These are phyloP conservation scores for Tenodera sinensis DNA, from an alignment of 2,888 invertebrate species.

Conservation along the genomic window DNA sequence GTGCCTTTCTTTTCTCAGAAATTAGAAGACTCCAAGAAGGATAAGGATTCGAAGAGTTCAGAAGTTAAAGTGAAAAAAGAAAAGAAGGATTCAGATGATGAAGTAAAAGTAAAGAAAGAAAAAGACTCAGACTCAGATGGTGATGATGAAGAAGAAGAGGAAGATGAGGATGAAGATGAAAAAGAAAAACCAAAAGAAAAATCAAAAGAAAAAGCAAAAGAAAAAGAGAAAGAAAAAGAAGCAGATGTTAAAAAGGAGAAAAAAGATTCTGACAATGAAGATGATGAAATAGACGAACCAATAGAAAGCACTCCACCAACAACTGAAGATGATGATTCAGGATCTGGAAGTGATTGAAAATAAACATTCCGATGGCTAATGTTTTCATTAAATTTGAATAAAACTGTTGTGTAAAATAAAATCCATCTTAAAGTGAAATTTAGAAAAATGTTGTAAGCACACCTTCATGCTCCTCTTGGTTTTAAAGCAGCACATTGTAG, in stretches of 20 bases:
- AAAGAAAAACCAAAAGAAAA: constrained; percentile 34
- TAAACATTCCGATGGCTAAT: background rate
- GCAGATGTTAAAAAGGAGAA: constrained; percentile 20
- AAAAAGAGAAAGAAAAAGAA: constrained; percentile 32
- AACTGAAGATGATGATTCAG: constrained; percentile 41
- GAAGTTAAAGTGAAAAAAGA: constrained; percentile 20
- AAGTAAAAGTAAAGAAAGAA: constrained; percentile 36
- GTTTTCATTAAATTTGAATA: too few relatives aligned
- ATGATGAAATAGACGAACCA: constrained; percentile 39
- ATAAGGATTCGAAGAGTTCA: constrained; percentile 46
- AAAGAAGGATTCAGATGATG: constrained; percentile 37
- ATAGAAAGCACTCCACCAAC: constrained; percentile 44
- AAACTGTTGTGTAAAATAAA: too few relatives aligned
- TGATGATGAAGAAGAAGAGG: constrained; percentile 17
- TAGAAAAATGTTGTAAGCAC: too few relatives aligned
- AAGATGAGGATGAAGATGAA: constrained; percentile 33
- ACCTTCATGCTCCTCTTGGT: too few relatives aligned
- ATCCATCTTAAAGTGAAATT: too few relatives aligned
- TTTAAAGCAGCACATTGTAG: too few relatives aligned
- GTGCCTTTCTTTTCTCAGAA: background rate
- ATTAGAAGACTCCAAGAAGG: constrained; percentile 32
- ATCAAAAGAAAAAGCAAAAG: constrained; percentile 36
- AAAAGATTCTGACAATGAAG: constrained; percentile 39
- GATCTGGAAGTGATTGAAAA: constrained; percentile 25
- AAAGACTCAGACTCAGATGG: constrained; percentile 37